Evolutionary conservation across 2,888 invertebrate species (phyloP), one percentile per base, ranked within the genome.

Genomic region (Loripinus fragilis): DNA sequence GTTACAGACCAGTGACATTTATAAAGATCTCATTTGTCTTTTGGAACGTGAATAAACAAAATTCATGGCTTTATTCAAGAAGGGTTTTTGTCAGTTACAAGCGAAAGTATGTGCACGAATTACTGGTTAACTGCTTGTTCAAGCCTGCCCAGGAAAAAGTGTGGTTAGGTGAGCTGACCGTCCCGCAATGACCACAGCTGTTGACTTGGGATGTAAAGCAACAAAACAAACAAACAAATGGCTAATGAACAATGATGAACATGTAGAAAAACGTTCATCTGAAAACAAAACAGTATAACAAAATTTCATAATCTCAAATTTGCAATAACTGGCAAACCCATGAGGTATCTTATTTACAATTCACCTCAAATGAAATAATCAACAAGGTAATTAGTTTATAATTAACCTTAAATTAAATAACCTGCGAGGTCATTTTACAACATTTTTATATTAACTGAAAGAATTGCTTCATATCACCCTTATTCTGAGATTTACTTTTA

Each of bases 1-100:
- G 69, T 73, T n/a, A 78, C 50, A 8, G 42, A 48, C 69, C 78
- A 78, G 28, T 38, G 60, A 10, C 41, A 50, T 64, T 70, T 3
- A 52, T 65, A 35, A 12, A 69, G 15, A 78, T 30, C 60, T 78
- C 73, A 65, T 78, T 68, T 70, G 52, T 66, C 55, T 73, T 78
- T 23, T 66, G 25, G 50, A 73, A 78, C 12, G 41, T 41, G 38
- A 41, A 41, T 2, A 66, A 5, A 12, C 20, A 3, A 12, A 35
- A 35, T 25, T 10, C 33, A 33, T 35, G 38, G 23, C 66, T 35
- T 35, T 10, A 17, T n/a, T n/a, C n/a, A n/a, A n/a, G n/a, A n/a
- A n/a, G n/a, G n/a, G n/a, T n/a, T n/a, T n/a, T n/a, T n/a, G n/a
- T n/a, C n/a, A n/a, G n/a, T n/a, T n/a, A n/a, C n/a, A n/a, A n/a